These are phyloP conservation scores for Parnassius orleans DNA, from an alignment of 2,888 invertebrate species.

Conservation along the genomic window DNA sequence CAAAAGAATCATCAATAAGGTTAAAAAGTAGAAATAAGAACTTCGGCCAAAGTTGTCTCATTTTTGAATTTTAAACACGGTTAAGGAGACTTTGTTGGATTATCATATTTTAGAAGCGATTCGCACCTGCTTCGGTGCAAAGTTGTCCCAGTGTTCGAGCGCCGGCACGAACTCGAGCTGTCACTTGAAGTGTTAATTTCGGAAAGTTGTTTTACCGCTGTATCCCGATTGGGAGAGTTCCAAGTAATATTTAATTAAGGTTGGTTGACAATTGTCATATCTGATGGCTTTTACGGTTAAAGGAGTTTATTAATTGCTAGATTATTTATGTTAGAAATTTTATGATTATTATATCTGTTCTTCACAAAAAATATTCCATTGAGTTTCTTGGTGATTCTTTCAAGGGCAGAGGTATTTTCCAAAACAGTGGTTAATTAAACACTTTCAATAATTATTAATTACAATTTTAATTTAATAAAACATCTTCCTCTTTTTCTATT, in stretches of 20 bases:
- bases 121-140: slow-evolving; percentile 50
- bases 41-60: slow-evolving; percentile 20
- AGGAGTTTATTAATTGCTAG: not conserved
- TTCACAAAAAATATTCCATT: no score
- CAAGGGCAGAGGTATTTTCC: no score
- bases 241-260: slow-evolving; percentile 27
- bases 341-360: no score
- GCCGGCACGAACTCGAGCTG: slow-evolving; percentile 24
- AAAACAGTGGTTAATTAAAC: no score
- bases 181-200: slow-evolving; percentile 38
- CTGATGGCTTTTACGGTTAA: not conserved
- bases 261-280: slow-evolving; percentile 12
- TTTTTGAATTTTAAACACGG: slow-evolving; percentile 26
- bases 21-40: slow-evolving; percentile 31
- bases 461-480: no score
- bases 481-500: no score
- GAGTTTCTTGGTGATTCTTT: no score
- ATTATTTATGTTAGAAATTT: no score
- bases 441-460: no score
- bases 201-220: slow-evolving; percentile 35
- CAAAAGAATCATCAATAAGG: slow-evolving; percentile 28
- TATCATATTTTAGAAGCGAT: slow-evolving; percentile 62
- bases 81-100: slow-evolving; percentile 36
- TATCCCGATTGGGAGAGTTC: slow-evolving; percentile 29
- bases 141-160: slow-evolving; percentile 34